phyloP scores from a whole-genome alignment of 2,797 vertebrate genomes.

The Lerista edwardsae region DNA sequence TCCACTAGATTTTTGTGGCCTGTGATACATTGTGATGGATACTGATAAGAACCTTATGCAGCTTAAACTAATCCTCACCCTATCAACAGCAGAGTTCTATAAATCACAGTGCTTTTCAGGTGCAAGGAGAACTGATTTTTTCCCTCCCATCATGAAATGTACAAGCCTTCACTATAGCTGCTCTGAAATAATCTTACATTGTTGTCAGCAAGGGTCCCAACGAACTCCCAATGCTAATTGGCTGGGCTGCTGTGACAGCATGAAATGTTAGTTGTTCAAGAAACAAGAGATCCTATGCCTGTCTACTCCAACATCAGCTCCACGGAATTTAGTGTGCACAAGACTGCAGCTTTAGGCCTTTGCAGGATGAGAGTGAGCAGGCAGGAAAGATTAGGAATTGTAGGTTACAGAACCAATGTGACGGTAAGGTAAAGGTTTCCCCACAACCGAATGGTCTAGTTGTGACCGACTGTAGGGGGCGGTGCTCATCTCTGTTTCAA shows the following conservation, averaged over 20 bases:
- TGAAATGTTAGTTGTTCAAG: background rate
- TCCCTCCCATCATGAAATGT: background rate
- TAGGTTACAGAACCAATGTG: background rate
- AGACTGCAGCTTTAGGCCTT: too few relatives aligned
- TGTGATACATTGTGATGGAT: constrained; percentile 28
- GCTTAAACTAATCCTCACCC: constrained; percentile 13
- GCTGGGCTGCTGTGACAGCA: background rate
- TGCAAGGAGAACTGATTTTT: constrained; percentile 16
- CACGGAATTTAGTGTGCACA: too few relatives aligned
- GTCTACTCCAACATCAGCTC: too few relatives aligned
- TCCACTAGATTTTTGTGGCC: background rate
- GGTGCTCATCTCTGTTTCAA: too few relatives aligned
- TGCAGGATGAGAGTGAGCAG: background rate
- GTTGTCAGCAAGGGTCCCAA: too few relatives aligned
- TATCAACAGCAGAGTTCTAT: constrained; percentile 22
- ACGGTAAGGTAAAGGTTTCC: too few relatives aligned
- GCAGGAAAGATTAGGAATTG: too few relatives aligned
- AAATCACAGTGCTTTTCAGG: constrained; percentile 11
- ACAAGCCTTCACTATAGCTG: background rate
- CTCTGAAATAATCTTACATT: background rate
- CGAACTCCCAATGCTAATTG: background rate
- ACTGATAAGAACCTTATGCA: background rate
- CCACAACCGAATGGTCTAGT: too few relatives aligned
- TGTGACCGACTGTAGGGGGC: too few relatives aligned
- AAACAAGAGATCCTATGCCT: background rate